phyloP scores from a whole-genome alignment of 2,888 invertebrate genomes.

The Leucophenga maculata region DNA sequence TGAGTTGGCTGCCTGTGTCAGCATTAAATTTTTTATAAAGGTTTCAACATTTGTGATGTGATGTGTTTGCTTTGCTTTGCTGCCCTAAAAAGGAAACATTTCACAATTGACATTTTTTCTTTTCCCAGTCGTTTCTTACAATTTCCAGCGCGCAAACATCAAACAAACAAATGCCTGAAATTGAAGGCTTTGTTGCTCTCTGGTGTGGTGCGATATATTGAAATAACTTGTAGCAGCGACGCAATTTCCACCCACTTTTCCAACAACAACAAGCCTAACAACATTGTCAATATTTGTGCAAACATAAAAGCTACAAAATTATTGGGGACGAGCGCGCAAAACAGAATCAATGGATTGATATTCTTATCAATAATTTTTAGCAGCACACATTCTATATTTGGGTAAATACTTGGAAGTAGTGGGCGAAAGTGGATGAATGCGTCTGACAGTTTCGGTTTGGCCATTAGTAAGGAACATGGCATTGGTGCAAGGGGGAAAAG shows the following conservation, averaged over 20 bases:
- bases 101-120: neutral
- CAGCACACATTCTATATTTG: neutral
- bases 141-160: constrained; percentile 19
- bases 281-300: constrained; percentile 23
- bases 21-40: constrained; percentile 8
- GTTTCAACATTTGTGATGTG: too few species aligned
- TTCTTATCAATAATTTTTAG: constrained; percentile 3
- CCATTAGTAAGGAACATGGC: too few species aligned
- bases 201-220: too few species aligned
- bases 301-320: constrained; percentile 10
- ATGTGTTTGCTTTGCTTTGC: too few species aligned
- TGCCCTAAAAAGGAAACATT: neutral
- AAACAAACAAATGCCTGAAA: neutral
- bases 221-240: too few species aligned
- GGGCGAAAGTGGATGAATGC: too few species aligned
- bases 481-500: too few species aligned
- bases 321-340: neutral
- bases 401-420: constrained; percentile 1
- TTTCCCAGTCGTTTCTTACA: neutral
- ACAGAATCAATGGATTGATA: neutral
- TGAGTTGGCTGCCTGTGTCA: neutral
- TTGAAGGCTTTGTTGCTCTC: neutral
- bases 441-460: too few species aligned
- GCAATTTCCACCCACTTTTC: too few species aligned
- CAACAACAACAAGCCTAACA: neutral